Evolutionary conservation across 1,140 invertebrate genomes (phyloP).

Genomic region (Subanguina moxae): DNA sequence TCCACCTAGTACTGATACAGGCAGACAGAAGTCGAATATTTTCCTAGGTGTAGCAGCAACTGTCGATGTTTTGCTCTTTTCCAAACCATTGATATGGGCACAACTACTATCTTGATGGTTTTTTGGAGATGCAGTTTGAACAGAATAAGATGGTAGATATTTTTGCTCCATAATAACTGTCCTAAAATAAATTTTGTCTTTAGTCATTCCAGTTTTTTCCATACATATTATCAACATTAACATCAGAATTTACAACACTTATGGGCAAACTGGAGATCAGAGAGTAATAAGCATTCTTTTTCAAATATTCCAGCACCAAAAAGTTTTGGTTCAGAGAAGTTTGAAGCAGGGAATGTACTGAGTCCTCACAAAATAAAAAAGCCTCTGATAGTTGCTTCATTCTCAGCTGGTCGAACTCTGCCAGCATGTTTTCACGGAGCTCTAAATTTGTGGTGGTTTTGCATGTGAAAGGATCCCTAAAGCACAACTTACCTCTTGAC

Average conservation of each 20-base stretch:
- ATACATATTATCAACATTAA: not conserved
- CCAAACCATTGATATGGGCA: no score
- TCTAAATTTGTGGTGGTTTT: not conserved
- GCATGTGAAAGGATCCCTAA: not conserved
- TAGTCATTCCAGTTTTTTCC: not conserved
- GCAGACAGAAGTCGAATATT: not conserved
- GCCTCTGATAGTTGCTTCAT: constrained; percentile 1
- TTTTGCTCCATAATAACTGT: not conserved
- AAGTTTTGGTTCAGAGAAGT: not conserved
- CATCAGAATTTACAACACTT: not conserved
- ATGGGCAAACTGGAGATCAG: not conserved
- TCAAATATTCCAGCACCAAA: not conserved
- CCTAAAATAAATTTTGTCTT: not conserved
- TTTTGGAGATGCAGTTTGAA: no score
- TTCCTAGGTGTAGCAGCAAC: not conserved
- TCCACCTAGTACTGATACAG: not conserved
- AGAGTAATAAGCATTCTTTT: not conserved
- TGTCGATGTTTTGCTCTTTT: not conserved
- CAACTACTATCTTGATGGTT: no score
- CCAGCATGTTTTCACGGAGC: not conserved
- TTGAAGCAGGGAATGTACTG: not conserved
- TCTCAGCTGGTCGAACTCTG: not conserved
- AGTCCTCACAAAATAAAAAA: not conserved
- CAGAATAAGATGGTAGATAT: constrained; percentile 1
- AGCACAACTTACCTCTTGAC: not conserved